Evolutionary conservation across 2,113 vertebrate genomes (phyloP).

Genomic region (Rhodinocichla rosea): DNA sequence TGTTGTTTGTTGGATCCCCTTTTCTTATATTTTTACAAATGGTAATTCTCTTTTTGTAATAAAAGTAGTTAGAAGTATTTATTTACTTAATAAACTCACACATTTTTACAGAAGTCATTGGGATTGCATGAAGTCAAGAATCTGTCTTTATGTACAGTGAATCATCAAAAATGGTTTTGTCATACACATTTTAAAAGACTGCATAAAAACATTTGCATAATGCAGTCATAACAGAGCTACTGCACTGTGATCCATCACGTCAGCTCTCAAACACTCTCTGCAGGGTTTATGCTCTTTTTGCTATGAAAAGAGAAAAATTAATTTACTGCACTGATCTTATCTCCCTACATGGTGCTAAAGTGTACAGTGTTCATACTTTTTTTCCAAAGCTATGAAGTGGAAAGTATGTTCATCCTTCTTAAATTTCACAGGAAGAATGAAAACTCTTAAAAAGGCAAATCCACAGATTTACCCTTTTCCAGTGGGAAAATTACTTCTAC

Average conservation of each 20-base stretch:
- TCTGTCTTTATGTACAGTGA: neutral
- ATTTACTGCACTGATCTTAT: neutral
- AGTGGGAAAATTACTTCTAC: neutral
- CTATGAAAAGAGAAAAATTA: slow-evolving; percentile 5
- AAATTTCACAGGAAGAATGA: neutral
- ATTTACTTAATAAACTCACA: neutral
- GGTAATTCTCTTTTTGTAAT: neutral
- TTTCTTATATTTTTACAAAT: neutral
- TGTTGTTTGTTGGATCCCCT: neutral
- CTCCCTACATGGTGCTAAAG: neutral
- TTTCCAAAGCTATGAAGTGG: neutral
- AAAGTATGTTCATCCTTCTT: neutral
- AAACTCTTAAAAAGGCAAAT: neutral
- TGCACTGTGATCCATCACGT: neutral
- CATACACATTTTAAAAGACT: neutral
- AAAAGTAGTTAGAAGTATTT: neutral
- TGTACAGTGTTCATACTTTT: neutral
- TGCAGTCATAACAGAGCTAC: neutral
- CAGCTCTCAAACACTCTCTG: slow-evolving; percentile 18
- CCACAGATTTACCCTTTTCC: neutral
- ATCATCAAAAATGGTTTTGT: slow-evolving; percentile 13
- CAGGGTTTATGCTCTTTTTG: neutral
- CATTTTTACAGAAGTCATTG: neutral
- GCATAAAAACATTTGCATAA: slow-evolving; percentile 43
- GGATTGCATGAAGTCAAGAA: neutral